Evolutionary conservation across 2,797 vertebrate species (phyloP).

Genomic region (Clarias pachynema): DNA sequence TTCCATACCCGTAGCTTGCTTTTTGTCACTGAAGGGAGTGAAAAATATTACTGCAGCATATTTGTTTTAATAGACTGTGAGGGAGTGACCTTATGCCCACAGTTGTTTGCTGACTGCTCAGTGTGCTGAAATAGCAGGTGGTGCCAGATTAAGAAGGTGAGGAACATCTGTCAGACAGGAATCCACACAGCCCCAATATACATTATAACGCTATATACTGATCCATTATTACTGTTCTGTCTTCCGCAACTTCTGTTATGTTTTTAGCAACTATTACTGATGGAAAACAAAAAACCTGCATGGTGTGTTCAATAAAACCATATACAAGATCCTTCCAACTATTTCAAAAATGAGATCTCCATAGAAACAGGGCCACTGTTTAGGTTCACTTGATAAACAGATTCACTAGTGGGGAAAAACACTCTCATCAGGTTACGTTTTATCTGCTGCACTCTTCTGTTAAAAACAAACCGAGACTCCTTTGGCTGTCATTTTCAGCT

Average conservation of each 20-base stretch:
- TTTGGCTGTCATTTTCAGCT: conserved; percentile 49
- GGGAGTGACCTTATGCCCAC: conserved; percentile 39
- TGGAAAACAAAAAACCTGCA: neutral
- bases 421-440: neutral
- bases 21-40: conserved; percentile 2
- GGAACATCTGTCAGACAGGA: conserved; percentile 27
- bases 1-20: conserved; percentile 12
- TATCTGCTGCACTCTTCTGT: conserved; percentile 32
- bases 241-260: neutral
- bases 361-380: conserved; percentile 25
- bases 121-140: conserved; percentile 48
- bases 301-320: neutral
- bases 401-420: conserved; percentile 8
- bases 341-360: neutral
- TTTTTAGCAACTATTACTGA: neutral
- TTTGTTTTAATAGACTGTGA: conserved; percentile 27
- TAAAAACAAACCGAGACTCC: conserved; percentile 39
- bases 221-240: conserved; percentile 22
- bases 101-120: conserved; percentile 51
- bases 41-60: conserved; percentile 41
- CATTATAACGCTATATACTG: conserved; percentile 21
- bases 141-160: conserved; percentile 37
- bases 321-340: neutral
- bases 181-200: conserved; percentile 23
- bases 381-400: conserved; percentile 6